Evolutionary conservation across 1,140 invertebrate species (phyloP), one percentile per base, ranked within the genome.

Genomic region (Zaprionus tsacasi): DNA sequence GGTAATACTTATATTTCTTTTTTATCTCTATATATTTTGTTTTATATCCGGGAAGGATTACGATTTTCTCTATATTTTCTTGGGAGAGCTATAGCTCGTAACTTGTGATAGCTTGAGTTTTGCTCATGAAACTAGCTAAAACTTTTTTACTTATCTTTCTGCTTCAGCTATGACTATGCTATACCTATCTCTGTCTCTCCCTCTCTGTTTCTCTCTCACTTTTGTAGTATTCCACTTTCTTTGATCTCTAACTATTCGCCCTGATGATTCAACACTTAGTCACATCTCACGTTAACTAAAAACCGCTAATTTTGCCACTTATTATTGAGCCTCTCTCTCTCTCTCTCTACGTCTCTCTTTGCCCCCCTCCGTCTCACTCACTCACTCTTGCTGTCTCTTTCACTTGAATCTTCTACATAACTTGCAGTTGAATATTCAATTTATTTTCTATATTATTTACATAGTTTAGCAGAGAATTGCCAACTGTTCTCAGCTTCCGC

Each of bases 111-210:
- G n/a, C 60, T 55, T 55, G 72, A 65, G 59, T 70, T 75, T 55
- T 70, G 72, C 36, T 75, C 36, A 65, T 70, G 59, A 55, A 76
- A 59, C 72, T 76, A 71, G 60, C 72, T 76, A 30, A 30, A n/a
- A 63, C 59, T 57, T 30, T 30, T 70, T 30, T 58, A 35, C 8
- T 27, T 25, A 65, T 50, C 11, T 25, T 50, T 25, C 17, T 48
- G 52, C 57, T 66, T 50, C 43, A 50, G 57, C 71, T 68, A 60
- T 60, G 25, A n/a, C 70, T 68, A 25, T 70, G 60, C 38, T 63
- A 59, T 55, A 13, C 17, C 38, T 68, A 12, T 21, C 13, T 40
- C 12, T 71, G 21, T 69, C 59, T 68, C 40, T 57, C 25, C 40
- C 27, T 25, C 17, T 58, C 10, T 63, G 17, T 10, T 13, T 27